A percentile compares a stretch with the other conserved stretches of the same genome.
Evolutionary conservation across 2,113 vertebrate genomes (phyloP).

Genomic region (Lontra canadensis): DNA sequence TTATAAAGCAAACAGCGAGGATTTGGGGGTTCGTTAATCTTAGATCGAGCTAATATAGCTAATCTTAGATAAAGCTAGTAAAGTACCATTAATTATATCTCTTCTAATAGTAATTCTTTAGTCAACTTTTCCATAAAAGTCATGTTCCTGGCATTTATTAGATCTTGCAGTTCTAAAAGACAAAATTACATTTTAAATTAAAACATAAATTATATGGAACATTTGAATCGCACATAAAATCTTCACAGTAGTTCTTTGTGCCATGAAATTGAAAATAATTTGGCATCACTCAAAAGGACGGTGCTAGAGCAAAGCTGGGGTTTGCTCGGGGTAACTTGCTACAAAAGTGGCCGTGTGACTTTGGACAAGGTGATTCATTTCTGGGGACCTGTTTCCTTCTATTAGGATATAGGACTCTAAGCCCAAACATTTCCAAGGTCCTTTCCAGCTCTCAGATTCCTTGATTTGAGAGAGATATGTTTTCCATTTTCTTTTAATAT

Average conservation of each 20-base stretch:
- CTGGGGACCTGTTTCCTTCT: not conserved
- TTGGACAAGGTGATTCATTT: not conserved
- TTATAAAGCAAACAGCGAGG: not conserved
- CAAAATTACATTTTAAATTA: conserved; percentile 63
- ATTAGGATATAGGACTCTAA: not conserved
- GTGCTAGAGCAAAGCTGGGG: not conserved
- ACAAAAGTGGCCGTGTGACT: not conserved
- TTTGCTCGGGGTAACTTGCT: not conserved
- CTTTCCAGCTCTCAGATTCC: not conserved
- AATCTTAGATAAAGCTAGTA: conserved; percentile 43
- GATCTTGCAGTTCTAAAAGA: conserved; percentile 43
- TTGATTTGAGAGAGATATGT: not conserved
- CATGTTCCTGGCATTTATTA: conserved; percentile 37
- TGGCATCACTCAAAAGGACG: not conserved
- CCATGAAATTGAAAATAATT: not conserved
- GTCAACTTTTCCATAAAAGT: conserved; percentile 59
- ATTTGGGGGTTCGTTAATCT: conserved; percentile 13
- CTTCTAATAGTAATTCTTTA: conserved; percentile 33
- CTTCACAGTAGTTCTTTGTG: not conserved
- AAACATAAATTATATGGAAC: conserved; percentile 47
- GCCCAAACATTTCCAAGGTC: not conserved
- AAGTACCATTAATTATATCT: conserved; percentile 23
- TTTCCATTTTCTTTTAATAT: not conserved
- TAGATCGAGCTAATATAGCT: conserved; percentile 39
- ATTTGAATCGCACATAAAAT: conserved; percentile 15